Conservation (phyloP, 30 jellyfish, hydroid and myxozoan species). For the Aurelia coerulea region DNA sequence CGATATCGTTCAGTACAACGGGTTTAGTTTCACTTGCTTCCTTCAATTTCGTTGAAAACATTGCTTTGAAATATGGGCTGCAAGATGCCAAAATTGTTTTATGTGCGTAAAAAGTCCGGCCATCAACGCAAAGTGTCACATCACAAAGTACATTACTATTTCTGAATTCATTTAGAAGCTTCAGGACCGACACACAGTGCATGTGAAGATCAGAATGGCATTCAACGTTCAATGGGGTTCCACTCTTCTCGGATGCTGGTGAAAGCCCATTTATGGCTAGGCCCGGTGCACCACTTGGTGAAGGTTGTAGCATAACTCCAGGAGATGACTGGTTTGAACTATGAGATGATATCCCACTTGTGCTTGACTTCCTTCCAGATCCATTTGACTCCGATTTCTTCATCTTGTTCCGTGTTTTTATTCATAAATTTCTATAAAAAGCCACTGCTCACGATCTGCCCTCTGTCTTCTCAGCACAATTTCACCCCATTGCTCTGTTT, state of each 20-base stretch:
- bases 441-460: too few relatives aligned
- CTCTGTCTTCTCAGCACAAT: too few relatives aligned
- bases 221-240: slow-evolving; percentile 31
- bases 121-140: slow-evolving; percentile 96
- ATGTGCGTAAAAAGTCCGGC: slow-evolving; percentile 89
- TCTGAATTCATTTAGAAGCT: slow-evolving; percentile 82
- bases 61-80: slow-evolving; percentile 96
- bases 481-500: too few relatives aligned
- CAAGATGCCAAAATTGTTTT: slow-evolving; percentile 84
- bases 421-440: too few relatives aligned
- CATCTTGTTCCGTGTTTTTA: slow-evolving; percentile 11
- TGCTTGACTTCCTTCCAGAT: slow-evolving; percentile 69
- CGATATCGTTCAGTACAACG: slow-evolving; percentile 83
- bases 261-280: slow-evolving; percentile 33
- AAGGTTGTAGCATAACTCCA: slow-evolving; percentile 17
- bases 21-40: slow-evolving; percentile 86
- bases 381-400: slow-evolving; percentile 65
- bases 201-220: slow-evolving; percentile 47
- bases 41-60: slow-evolving; percentile 85
- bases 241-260: slow-evolving; percentile 53
- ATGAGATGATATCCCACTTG: slow-evolving; percentile 68
- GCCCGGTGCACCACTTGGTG: slow-evolving; percentile 31
- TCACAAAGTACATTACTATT: slow-evolving; percentile 86
- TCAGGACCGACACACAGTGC: slow-evolving; percentile 75
- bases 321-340: slow-evolving; percentile 72